These are phyloP conservation scores for Athrips mouffetella DNA, from an alignment of 2,888 invertebrate genomes.

Conservation along the genomic window DNA sequence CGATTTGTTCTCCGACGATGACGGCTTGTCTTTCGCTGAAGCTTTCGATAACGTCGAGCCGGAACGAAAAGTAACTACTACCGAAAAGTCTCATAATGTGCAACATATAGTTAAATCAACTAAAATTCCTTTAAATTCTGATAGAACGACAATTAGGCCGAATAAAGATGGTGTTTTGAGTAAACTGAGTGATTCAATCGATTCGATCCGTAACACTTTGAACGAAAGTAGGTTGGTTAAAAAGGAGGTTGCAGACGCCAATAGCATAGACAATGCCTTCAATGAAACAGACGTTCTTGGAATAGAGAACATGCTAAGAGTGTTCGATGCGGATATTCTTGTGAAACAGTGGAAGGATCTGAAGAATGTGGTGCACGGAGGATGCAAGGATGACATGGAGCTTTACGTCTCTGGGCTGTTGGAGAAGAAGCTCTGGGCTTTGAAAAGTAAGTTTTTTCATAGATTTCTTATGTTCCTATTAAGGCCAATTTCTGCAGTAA, in stretches of 20 bases:
- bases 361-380: conserved; percentile 61
- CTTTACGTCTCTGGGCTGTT: conserved; percentile 78
- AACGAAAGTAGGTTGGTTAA: conserved; percentile 57
- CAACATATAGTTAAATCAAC: conserved; percentile 67
- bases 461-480: background rate
- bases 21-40: conserved; percentile 63
- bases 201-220: conserved; percentile 54
- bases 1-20: conserved; percentile 62
- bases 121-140: conserved; percentile 25
- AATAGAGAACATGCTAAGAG: conserved; percentile 74
- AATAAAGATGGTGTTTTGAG: conserved; percentile 46
- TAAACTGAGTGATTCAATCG: conserved; percentile 56
- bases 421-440: conserved; percentile 81
- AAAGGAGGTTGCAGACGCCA: conserved; percentile 25
- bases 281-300: conserved; percentile 43
- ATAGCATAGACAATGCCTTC: conserved; percentile 10
- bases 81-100: conserved; percentile 68
- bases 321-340: conserved; percentile 77
- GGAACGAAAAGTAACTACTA: conserved; percentile 46
- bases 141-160: conserved; percentile 44
- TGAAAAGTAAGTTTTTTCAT: conserved; percentile 80
- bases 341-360: conserved; percentile 76
- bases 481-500: background rate
- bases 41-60: conserved; percentile 45
- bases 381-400: conserved; percentile 78